Evolutionary conservation across 2,113 vertebrate genomes (phyloP).

Genomic region (Lontra canadensis): DNA sequence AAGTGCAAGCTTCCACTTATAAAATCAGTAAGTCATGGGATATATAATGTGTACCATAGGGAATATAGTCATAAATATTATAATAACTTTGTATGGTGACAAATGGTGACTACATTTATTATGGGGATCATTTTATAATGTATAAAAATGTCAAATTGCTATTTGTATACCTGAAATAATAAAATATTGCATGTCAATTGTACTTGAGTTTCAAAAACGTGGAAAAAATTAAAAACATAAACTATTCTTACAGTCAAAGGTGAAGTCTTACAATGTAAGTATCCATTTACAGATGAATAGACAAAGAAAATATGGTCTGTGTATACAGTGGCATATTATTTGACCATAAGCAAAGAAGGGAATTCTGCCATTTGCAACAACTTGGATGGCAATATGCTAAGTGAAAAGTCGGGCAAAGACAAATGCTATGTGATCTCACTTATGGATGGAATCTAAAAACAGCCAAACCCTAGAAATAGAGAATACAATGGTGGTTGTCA

Average conservation of each 20-base stretch:
- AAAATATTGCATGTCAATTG: background rate
- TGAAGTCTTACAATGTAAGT: background rate
- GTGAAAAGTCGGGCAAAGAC: background rate
- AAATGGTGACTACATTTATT: background rate
- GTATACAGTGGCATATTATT: background rate
- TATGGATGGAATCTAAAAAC: background rate
- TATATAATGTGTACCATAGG: background rate
- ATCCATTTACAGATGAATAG: background rate
- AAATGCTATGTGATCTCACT: background rate
- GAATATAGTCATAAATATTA: background rate
- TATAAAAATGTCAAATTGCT: background rate
- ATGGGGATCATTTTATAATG: background rate
- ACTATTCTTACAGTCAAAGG: background rate
- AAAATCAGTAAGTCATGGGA: background rate
- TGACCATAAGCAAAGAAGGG: background rate
- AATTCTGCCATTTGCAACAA: background rate
- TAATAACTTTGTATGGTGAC: background rate
- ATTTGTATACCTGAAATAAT: background rate
- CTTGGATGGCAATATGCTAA: background rate
- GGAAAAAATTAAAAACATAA: background rate
- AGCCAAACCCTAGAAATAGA: background rate
- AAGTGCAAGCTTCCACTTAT: background rate
- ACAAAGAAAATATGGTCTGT: background rate
- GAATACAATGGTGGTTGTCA: background rate
- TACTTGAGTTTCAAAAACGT: background rate